Conservation (phyloP, 64 coral and sea anemone genomes). For the Montipora cactus region DNA sequence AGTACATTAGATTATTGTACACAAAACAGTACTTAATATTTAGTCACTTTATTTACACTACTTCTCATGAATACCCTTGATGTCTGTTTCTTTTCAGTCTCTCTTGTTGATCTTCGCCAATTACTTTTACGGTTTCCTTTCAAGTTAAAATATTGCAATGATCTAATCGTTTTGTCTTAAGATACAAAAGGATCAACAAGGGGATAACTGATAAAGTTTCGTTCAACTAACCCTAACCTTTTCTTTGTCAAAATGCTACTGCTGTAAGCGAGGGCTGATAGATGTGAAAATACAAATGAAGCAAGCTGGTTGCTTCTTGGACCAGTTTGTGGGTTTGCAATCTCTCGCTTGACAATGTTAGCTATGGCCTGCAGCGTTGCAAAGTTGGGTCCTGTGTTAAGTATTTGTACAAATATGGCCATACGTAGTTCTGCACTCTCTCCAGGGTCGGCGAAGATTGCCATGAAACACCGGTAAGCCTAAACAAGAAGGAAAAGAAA, state of each 20-base stretch:
- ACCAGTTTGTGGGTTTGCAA: background rate
- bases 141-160: background rate
- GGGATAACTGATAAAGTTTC: background rate
- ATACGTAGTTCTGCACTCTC: constrained; percentile 84
- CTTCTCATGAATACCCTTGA: background rate
- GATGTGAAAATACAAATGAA: constrained; percentile 67
- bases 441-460: constrained; percentile 45
- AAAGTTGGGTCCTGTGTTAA: constrained; percentile 63
- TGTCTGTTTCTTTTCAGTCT: background rate
- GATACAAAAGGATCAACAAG: no score
- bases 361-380: constrained; percentile 66
- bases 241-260: constrained; percentile 56
- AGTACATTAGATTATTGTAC: no score
- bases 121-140: background rate
- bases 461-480: background rate
- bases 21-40: background rate
- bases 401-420: constrained; percentile 61
- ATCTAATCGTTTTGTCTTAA: no score
- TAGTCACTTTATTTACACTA: background rate
- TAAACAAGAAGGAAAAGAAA: background rate
- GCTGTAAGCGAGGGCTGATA: constrained; percentile 57
- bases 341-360: constrained; percentile 71
- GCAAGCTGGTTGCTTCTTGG: constrained; percentile 86
- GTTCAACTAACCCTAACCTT: constrained; percentile 52
- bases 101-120: background rate